Conservation (phyloP, 2,797 vertebrate species). For the Myotis planiceps region DNA sequence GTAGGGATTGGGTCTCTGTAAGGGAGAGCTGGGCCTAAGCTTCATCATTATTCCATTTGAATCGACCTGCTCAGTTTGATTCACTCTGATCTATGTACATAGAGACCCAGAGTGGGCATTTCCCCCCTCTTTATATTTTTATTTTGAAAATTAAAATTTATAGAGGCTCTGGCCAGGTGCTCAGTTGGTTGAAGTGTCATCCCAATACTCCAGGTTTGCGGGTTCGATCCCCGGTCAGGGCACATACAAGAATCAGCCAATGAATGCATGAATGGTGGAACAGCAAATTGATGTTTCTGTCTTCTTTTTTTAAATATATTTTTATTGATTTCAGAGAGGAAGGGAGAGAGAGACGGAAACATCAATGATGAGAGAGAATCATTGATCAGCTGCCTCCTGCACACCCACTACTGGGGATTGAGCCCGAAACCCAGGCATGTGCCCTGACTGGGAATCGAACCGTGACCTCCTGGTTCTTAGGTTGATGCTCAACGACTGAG, state of each 20-base stretch:
- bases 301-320: neutral
- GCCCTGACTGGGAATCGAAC: neutral
- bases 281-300: neutral
- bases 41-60: neutral
- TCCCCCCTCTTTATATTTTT: neutral
- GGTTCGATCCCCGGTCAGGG: neutral
- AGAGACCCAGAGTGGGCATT: neutral
- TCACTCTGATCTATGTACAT: neutral
- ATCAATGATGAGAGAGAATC: neutral
- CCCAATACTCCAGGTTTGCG: neutral
- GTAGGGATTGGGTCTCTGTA: neutral
- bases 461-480: neutral
- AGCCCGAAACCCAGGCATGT: neutral
- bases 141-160: slow-evolving; percentile 12
- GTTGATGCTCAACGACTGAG: neutral
- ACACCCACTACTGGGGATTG: neutral
- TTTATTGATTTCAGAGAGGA: neutral
- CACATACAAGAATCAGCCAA: neutral
- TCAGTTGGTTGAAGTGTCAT: neutral
- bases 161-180: neutral
- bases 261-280: neutral
- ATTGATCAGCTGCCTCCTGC: neutral
- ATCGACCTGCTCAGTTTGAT: neutral
- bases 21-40: fast-evolving
- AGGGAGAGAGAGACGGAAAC: neutral